These are phyloP conservation scores for Drosophila sproati DNA, from an alignment of 1,140 invertebrate species.

Conservation along the genomic window DNA sequence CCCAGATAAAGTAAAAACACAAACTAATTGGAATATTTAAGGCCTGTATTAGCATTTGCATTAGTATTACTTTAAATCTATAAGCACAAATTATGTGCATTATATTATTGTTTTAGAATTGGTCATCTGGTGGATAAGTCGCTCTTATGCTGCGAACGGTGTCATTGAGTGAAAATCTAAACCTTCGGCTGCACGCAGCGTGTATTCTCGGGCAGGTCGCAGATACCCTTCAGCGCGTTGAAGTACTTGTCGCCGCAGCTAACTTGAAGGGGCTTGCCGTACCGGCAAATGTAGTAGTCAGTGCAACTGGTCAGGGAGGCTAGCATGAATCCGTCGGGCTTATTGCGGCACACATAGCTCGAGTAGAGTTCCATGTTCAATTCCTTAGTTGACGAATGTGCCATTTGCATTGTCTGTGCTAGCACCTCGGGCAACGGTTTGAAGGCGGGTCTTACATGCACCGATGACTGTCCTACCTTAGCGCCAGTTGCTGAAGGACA, in stretches of 20 bases:
- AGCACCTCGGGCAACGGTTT: slow-evolving; percentile 19
- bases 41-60: slow-evolving; percentile 55
- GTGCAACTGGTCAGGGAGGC: slow-evolving; percentile 66
- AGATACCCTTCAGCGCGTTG: slow-evolving; percentile 67
- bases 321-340: slow-evolving; percentile 66
- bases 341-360: slow-evolving; percentile 20
- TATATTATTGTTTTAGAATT: slow-evolving; percentile 8
- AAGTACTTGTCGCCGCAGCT: slow-evolving; percentile 70
- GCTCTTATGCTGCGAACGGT: slow-evolving; percentile 1
- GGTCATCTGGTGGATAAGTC: slow-evolving; percentile 22
- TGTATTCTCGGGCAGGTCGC: slow-evolving; percentile 72
- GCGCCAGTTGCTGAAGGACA: background rate
- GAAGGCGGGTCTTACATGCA: slow-evolving; percentile 16
- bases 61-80: slow-evolving; percentile 19
- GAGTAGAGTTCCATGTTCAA: slow-evolving; percentile 64
- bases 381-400: slow-evolving; percentile 16
- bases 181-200: slow-evolving; percentile 31
- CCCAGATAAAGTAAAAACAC: background rate
- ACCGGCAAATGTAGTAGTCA: slow-evolving; percentile 71
- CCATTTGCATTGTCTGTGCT: background rate
- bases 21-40: slow-evolving; percentile 1
- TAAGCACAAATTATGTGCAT: slow-evolving; percentile 2
- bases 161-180: slow-evolving; percentile 19
- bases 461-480: slow-evolving; percentile 3
- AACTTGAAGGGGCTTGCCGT: slow-evolving; percentile 51